These are phyloP conservation scores for Trachelus troglodyta DNA, from an alignment of 2,888 invertebrate genomes.

Conservation along the genomic window DNA sequence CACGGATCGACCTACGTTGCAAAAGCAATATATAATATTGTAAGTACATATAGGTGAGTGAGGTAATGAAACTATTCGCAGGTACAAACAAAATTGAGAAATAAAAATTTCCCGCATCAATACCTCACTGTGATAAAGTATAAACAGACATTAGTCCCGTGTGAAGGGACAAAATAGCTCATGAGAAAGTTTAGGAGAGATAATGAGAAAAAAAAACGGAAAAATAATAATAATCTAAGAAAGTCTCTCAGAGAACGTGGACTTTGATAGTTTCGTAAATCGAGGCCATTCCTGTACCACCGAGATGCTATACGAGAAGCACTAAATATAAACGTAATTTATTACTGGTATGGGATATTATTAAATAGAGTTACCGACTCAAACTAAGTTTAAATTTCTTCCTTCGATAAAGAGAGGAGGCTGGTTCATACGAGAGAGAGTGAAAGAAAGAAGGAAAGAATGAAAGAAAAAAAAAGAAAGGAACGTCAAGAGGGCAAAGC, in stretches of 20 bases:
- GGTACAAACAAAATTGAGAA: background rate
- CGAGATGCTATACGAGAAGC: slow-evolving; percentile 24
- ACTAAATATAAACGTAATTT: slow-evolving; percentile 58
- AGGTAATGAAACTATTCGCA: background rate
- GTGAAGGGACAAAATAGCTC: background rate
- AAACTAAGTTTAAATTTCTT: slow-evolving; percentile 55
- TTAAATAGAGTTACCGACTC: slow-evolving; percentile 55
- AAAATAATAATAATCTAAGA: background rate
- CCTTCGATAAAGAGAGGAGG: slow-evolving; percentile 25
- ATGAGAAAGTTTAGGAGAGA: background rate
- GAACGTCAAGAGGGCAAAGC: slow-evolving; percentile 28
- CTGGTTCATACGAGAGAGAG: background rate
- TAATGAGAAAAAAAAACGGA: background rate
- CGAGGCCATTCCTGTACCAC: background rate
- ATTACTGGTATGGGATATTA: slow-evolving; percentile 56
- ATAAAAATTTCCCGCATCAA: background rate
- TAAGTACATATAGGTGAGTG: background rate
- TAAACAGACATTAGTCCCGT: background rate
- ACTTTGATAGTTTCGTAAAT: background rate
- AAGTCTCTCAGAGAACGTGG: background rate
- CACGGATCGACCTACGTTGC: background rate
- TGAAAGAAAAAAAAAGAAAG: slow-evolving; percentile 24
- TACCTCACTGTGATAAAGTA: background rate
- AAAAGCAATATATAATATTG: background rate
- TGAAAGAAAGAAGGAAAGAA: slow-evolving; percentile 24